Percentiles rank a stretch among this genome's conserved stretches.
These are phyloP conservation scores for Centroberyx gerrardi DNA, from an alignment of 2,797 vertebrate species.

Conservation along the genomic window DNA sequence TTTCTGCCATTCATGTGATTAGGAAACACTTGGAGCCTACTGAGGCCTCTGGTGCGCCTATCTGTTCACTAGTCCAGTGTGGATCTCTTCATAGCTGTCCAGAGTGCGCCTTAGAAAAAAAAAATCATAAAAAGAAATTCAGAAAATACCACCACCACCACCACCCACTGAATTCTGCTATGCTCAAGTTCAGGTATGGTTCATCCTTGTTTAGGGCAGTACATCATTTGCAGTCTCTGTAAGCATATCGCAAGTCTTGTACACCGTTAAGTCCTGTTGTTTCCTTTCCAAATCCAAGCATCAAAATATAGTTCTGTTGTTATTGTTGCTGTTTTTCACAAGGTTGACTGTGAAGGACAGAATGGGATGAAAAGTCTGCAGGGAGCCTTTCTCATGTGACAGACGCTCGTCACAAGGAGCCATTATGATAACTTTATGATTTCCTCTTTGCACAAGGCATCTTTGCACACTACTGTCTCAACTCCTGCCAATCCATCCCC, in stretches of 20 bases:
- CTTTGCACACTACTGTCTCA: conserved; percentile 52
- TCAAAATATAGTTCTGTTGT: conserved; percentile 70
- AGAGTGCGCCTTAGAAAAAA: conserved; percentile 71
- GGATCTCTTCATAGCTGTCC: conserved; percentile 79
- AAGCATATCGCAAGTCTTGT: conserved; percentile 58
- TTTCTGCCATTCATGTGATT: conserved; percentile 61
- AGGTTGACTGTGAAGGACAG: conserved; percentile 71
- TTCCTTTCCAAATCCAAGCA: conserved; percentile 75
- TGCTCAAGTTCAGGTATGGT: conserved; percentile 74
- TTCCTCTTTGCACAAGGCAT: conserved; percentile 42
- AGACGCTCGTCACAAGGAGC: conserved; percentile 44
- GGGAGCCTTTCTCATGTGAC: conserved; percentile 57
- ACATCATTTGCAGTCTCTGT: conserved; percentile 56
- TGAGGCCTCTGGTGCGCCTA: conserved; percentile 68
- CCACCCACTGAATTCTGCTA: conserved; percentile 80
- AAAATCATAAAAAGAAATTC: conserved; percentile 51
- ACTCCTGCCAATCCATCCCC: conserved; percentile 53
- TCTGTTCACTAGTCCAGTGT: conserved; percentile 77
- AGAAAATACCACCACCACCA: conserved; percentile 61
- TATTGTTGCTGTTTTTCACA: conserved; percentile 68
- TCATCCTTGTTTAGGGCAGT: conserved; percentile 41
- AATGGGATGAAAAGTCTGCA: conserved; percentile 64
- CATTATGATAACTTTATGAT: conserved; percentile 33
- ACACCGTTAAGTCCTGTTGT: conserved; percentile 63
- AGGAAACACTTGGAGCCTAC: conserved; percentile 53